Conservation (phyloP, 2,113 vertebrate genomes). For the Megatriorchis doriae region DNA sequence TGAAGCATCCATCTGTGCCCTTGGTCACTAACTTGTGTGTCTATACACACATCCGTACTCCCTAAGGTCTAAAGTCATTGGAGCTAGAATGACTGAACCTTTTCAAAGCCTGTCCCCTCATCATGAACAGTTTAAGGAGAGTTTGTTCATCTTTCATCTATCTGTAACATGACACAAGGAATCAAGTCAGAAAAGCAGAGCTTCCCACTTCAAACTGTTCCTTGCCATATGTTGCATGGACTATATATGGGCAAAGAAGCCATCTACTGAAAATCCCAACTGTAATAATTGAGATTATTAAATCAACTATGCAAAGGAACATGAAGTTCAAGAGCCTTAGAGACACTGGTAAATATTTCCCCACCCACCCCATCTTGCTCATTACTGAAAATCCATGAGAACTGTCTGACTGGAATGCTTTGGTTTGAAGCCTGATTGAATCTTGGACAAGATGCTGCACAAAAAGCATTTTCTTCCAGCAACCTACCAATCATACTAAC, state of each 20-base stretch:
- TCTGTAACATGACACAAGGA: not conserved
- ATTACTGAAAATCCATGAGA: slow-evolving; percentile 66
- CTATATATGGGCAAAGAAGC: not conserved
- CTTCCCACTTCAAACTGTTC: not conserved
- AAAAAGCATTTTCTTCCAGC: slow-evolving; percentile 56
- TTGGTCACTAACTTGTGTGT: not conserved
- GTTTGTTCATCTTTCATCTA: not conserved
- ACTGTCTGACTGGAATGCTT: slow-evolving; percentile 66
- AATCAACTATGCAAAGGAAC: slow-evolving; percentile 11
- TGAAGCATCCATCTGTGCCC: not conserved
- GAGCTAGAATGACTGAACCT: not conserved
- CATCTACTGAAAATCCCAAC: not conserved
- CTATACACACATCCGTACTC: rapidly evolving
- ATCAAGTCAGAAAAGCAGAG: not conserved
- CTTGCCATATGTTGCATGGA: not conserved
- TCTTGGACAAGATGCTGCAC: slow-evolving; percentile 57
- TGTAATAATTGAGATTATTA: not conserved
- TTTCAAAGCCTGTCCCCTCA: not conserved
- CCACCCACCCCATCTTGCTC: slow-evolving; percentile 55
- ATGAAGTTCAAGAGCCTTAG: slow-evolving; percentile 46
- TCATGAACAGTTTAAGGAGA: not conserved
- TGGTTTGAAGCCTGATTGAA: slow-evolving; percentile 69
- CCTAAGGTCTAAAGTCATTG: not conserved
- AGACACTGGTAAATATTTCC: slow-evolving; percentile 58
- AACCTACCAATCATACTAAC: slow-evolving; percentile 64